Conservation (phyloP, 2,113 vertebrate genomes). For the Micromys minutus region DNA sequence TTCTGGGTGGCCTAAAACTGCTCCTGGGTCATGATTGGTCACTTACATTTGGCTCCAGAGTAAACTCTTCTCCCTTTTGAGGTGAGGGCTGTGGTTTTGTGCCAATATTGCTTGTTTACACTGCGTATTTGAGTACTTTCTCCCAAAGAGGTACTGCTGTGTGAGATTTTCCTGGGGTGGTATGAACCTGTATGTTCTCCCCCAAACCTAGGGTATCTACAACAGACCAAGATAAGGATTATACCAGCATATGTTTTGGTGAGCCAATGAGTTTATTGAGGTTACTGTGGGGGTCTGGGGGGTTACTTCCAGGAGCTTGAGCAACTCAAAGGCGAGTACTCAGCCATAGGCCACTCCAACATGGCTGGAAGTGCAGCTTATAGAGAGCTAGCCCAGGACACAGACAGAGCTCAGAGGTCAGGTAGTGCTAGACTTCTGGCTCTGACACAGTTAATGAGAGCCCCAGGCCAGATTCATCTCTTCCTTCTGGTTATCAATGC, state of each 20-base stretch:
- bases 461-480: background rate
- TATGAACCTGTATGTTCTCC: background rate
- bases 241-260: background rate
- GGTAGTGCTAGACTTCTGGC: background rate
- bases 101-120: background rate
- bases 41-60: background rate
- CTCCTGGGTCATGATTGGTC: no score
- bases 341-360: no score
- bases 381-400: background rate
- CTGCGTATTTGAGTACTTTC: background rate
- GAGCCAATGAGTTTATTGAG: background rate
- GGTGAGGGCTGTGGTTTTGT: background rate
- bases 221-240: background rate
- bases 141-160: background rate
- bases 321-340: background rate
- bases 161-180: background rate
- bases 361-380: no score
- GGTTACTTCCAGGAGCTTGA: background rate
- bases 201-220: background rate
- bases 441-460: no score
- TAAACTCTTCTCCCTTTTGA: background rate
- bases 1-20: background rate
- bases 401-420: background rate
- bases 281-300: background rate
- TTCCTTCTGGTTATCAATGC: background rate